Evolutionary conservation across 2,888 invertebrate genomes (phyloP).

Genomic region (Acleris emargana): DNA sequence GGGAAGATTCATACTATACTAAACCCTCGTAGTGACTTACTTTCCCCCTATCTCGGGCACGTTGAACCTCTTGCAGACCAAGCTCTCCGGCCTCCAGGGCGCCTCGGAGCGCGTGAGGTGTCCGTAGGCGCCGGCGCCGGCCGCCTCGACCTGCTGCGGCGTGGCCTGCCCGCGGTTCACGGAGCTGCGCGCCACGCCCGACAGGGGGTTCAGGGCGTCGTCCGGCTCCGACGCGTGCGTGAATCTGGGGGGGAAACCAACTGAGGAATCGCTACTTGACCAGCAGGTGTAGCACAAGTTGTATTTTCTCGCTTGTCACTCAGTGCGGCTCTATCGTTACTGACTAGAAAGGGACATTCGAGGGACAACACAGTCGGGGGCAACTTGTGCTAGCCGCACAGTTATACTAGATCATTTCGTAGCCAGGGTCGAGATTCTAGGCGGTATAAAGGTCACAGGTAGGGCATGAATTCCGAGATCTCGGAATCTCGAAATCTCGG

Average conservation of each 20-base stretch:
- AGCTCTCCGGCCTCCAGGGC: constrained; percentile 92
- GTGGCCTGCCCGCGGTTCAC: constrained; percentile 70
- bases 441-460: too few species aligned
- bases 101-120: constrained; percentile 86
- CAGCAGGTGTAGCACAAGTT: too few species aligned
- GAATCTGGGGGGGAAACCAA: constrained; percentile 54
- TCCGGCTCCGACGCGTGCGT: constrained; percentile 73
- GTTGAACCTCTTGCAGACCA: constrained; percentile 96
- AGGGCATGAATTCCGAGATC: too few species aligned
- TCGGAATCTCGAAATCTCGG: too few species aligned
- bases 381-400: too few species aligned
- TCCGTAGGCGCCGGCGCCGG: constrained; percentile 90
- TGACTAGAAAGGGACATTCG: too few species aligned
- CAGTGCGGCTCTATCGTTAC: too few species aligned
- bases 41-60: constrained; percentile 90
- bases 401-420: too few species aligned
- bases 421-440: too few species aligned
- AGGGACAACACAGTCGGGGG: too few species aligned
- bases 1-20: too few species aligned
- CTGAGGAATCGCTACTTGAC: not conserved
- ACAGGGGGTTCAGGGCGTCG: constrained; percentile 65
- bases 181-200: constrained; percentile 62
- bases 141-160: constrained; percentile 85
- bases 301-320: too few species aligned
- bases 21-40: constrained; percentile 49